phyloP scores from a whole-genome alignment of 2,797 vertebrate genomes.

The Acipenser transmontanus region DNA sequence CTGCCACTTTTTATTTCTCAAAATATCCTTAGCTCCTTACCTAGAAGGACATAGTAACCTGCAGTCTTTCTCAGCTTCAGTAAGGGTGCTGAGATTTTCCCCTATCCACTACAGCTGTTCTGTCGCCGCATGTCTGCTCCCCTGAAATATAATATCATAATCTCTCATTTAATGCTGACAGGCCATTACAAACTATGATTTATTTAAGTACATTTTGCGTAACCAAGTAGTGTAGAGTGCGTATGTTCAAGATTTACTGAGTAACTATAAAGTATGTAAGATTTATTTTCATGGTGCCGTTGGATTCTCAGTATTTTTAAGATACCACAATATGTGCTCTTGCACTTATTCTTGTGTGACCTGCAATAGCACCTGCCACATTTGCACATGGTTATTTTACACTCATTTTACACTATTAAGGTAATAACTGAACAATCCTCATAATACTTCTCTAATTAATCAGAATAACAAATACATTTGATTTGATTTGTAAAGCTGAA shows the following conservation, averaged over 20 bases:
- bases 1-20: background rate
- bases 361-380: too few relatives aligned
- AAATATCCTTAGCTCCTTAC: background rate
- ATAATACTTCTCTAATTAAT: too few relatives aligned
- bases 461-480: too few relatives aligned
- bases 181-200: slow-evolving; percentile 47
- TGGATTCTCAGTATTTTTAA: slow-evolving; percentile 3
- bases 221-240: slow-evolving; percentile 26
- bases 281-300: slow-evolving; percentile 19
- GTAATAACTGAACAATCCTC: too few relatives aligned
- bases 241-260: slow-evolving; percentile 19
- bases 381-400: too few relatives aligned
- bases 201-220: slow-evolving; percentile 37
- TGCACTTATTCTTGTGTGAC: too few relatives aligned
- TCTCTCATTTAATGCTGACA: slow-evolving; percentile 47
- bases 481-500: too few relatives aligned
- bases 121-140: slow-evolving; percentile 48
- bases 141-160: slow-evolving; percentile 44
- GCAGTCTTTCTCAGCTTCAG: background rate
- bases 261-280: background rate
- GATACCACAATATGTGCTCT: background rate
- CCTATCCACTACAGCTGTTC: slow-evolving; percentile 43
- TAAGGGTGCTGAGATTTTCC: background rate
- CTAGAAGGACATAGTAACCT: background rate
- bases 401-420: too few relatives aligned